Base-by-base conservation (phyloP, 2,888 invertebrate genomes). In the Drosophila percnosoma region DNA sequence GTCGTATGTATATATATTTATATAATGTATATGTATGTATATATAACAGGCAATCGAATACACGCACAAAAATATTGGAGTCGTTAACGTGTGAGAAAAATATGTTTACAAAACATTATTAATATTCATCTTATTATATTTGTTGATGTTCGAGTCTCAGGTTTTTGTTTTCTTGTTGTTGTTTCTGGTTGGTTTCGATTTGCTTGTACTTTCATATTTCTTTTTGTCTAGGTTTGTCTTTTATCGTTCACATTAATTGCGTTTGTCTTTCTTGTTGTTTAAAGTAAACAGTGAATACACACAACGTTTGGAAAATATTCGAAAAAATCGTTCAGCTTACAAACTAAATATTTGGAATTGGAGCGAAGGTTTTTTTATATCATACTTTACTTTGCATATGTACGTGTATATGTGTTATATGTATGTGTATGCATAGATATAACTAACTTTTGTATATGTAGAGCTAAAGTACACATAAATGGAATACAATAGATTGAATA, bases 331-430 rank as follows among this genome's bases (percentile, higher is more conserved):
- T 38, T 64, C 33, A 71, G 66, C 80, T 89, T 83, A 80, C 48
- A 51, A 78, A 89, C 81, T 84, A 83, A 76, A 78, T 87, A 78
- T 88, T 90, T 88, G 87, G 87, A 88, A 88, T 88, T 80, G 82
- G 87, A 89, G 86, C 86, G 86, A 85, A 89, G 82, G 82, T 79
- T 69, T 8, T 18, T 24, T 8, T 38, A n/a, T 4, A 58, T 70
- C 65, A 73, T 58, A 57, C 57, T 57, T 33, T 69, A 53, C 62
- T 68, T 62, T 72, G 67, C 59, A 76, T 66, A 75, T 64, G 62
- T 51, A 57, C 65, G 48, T 36, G 71, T 65, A 71, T 64, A 55
- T 67, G 49, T 79, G 34, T 45, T 24, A 45, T 45, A 45, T 57
- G 65, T 66, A 54, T 57, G 34, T 67, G 60, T 69, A 45, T 68